Evolutionary conservation across 2,888 invertebrate genomes (phyloP), one percentile per base, ranked within the genome.

Genomic region (Meta bourneti): DNA sequence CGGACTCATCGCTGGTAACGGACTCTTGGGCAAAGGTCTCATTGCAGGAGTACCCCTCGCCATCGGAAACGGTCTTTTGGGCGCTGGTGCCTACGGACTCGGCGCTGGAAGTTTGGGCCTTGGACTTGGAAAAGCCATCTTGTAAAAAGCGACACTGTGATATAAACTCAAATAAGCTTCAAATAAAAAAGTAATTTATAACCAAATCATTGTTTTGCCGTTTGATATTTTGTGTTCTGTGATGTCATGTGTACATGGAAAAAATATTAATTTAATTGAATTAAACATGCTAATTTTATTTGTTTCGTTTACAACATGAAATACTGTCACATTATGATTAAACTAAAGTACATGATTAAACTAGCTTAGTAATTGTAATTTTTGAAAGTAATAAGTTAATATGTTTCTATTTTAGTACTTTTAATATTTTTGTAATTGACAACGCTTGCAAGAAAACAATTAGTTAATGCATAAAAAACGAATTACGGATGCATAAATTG

Each of bases 1-100:
- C 20, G 79, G 79, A 54, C 54, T 79, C 16, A 79, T 79, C 8
- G 81, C 70, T 49, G 81, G 81, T 9, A 49, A 49, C 48, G 81
- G 81, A 81, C 48, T 81, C 13, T 7, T 48, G 20, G 61, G n/a
- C 7, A 20, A 61, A 7, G 71, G 72, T 54, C 48, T 84, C 16
- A 54, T 72, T 6, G 71, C 61, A 4, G 84, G 51, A 19, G 13
- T 51, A 6, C 52, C 86, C 52, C 49, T 69, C 34, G 86, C 52
- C n/a, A 2, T 70, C 20, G 77, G 85, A 75, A n/a, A n/a, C 7
- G 89, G 89, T 54, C 83, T 69, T 13, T 69, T 80, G 34, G 83
- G 70, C 7, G 89, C 75, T 54, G 75, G 52, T 8, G 19, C 69
- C 34, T 78, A 82, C 16, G 90, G 85, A 20, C 74, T 90, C 19